Base-by-base conservation (phyloP, 2,113 vertebrate genomes). In the Prietella phreatophila region DNA sequence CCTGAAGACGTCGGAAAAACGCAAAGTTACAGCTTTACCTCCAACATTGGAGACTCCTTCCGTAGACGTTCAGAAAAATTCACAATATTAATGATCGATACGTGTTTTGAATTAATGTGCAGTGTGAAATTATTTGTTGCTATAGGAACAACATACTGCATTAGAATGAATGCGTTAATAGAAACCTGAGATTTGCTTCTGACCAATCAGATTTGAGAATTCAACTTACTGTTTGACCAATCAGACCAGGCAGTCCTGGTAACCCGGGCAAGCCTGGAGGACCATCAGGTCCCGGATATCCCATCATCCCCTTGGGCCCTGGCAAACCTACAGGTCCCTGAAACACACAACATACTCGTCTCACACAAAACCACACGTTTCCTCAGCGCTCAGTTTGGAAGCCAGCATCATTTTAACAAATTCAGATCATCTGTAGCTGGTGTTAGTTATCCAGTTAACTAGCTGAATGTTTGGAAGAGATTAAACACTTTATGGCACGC, bases 281-380 rank as follows among this genome's bases (percentile, higher is more conserved):
- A 17, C 97, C 97, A 11, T 97, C 96, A 4, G 84, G 79, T 85
- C 97, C 98, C 83, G 93, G 93, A 89, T 96, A 96, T 86, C 98
- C 98, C 2, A 81, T 89, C 42, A 90, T 67, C 80, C 98, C 98
- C 91, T 91, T 95, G 25, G 93, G 92, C 65, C 98, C 98, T 30
- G 92, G 90, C 86, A 93, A 93, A 84, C 98, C 98, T 9, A 55
- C 85, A 19, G 86, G 92, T 76, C 98, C 98, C 98, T 99, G 25
- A 86, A 86, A 86, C 6, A 67, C 27, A 56, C 63, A 39, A 39
- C 27, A 47, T 9, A 17, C 25, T 55, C 30, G 6, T 8, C n/a
- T 92, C 89, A 91, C 89, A 91, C 92, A 94, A 91, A 67, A 65
- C 67, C 58, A 90, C 8, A 86, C 20, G n/a, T 30, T 39, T 85